Percentiles rank a stretch among this genome's conserved stretches.
Conservation (phyloP, 1,140 invertebrate species). For the Macrobrachium nipponense region DNA sequence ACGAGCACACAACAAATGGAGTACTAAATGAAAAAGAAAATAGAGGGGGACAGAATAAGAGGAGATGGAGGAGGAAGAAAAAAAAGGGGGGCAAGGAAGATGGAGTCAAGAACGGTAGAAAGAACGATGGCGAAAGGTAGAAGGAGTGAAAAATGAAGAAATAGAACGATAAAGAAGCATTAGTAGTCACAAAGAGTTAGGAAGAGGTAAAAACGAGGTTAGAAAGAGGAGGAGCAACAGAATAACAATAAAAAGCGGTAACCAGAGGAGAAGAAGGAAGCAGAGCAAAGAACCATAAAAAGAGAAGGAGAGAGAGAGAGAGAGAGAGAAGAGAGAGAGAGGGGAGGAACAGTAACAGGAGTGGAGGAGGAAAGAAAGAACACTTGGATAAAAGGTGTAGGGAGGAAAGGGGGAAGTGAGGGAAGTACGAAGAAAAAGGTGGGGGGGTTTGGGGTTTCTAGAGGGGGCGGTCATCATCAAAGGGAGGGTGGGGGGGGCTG, state of each 20-base stretch:
- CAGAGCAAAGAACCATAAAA: not conserved
- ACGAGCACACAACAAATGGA: too few species aligned
- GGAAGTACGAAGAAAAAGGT: not conserved
- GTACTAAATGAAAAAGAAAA: too few species aligned
- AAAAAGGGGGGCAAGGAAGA: too few species aligned
- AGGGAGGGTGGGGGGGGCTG: not conserved
- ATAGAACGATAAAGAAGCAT: not conserved
- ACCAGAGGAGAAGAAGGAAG: not conserved
- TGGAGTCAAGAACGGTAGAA: too few species aligned
- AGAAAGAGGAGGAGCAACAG: not conserved
- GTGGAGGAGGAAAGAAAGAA: not conserved
- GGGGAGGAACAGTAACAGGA: not conserved
- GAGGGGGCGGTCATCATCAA: not conserved
- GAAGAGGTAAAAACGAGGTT: not conserved
- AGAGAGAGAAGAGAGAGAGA: constrained; percentile 10
- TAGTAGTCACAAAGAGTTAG: not conserved
- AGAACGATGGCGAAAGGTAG: too few species aligned
- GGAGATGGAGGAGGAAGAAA: too few species aligned
- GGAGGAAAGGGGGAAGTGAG: not conserved
- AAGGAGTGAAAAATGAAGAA: too few species aligned
- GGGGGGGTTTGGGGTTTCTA: not conserved
- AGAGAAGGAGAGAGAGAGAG: not conserved
- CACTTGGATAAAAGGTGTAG: not conserved
- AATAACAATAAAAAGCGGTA: not conserved
- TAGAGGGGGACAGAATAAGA: too few species aligned